A percentile compares a stretch with the other conserved stretches of the same genome.
These are phyloP conservation scores for Cantharis nigra DNA, from an alignment of 2,888 invertebrate species.

Conservation along the genomic window DNA sequence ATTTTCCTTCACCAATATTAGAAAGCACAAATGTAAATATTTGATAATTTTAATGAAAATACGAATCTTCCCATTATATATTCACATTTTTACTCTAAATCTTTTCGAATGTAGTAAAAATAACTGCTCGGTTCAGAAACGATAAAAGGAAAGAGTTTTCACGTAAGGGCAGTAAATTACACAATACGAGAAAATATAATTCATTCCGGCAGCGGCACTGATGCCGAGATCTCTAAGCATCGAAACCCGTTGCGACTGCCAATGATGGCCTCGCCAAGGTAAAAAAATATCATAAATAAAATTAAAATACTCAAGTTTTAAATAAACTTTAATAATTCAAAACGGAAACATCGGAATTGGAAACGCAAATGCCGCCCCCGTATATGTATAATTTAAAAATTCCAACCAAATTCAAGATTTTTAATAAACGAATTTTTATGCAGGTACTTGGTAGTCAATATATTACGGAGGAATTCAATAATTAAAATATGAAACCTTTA, in stretches of 20 bases:
- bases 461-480: not conserved
- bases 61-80: not conserved
- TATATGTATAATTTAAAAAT: not conserved
- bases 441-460: not conserved
- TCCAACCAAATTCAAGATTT: not conserved
- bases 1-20: not conserved
- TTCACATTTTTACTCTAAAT: not conserved
- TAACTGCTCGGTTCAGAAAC: not conserved
- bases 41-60: not conserved
- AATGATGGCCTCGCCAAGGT: too few species aligned
- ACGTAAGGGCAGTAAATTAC: not conserved
- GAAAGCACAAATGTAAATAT: not conserved
- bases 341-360: not conserved
- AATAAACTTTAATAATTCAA: not conserved
- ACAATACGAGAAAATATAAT: not conserved
- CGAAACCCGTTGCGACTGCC: not conserved
- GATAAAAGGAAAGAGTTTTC: not conserved
- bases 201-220: not conserved
- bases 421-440: not conserved
- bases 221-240: not conserved
- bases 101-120: not conserved
- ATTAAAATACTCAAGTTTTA: not conserved
- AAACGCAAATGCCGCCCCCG: not conserved
- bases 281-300: too few species aligned
- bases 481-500: not conserved